These are phyloP conservation scores for Laspeyria flexula DNA, from an alignment of 2,888 invertebrate species.

Conservation along the genomic window DNA sequence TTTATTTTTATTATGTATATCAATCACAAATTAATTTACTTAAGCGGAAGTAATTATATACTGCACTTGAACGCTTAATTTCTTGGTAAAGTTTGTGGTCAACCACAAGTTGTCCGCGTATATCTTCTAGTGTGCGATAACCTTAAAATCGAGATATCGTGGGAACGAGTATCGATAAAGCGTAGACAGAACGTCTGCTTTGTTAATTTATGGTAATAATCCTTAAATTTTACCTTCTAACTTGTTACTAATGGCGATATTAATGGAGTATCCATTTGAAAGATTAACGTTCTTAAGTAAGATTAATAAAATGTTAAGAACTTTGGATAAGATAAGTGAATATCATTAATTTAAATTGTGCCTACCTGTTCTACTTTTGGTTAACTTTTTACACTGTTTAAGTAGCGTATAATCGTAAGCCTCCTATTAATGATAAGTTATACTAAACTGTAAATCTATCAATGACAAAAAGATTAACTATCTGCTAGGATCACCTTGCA, in stretches of 20 bases:
- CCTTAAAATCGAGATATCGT: slow-evolving; percentile 24
- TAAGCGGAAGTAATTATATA: slow-evolving; percentile 32
- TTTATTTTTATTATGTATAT: slow-evolving; percentile 5
- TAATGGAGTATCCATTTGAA: slow-evolving; percentile 12
- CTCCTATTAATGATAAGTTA: no score
- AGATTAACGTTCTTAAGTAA: slow-evolving; percentile 11
- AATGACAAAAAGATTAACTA: no score
- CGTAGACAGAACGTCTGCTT: slow-evolving; percentile 8
- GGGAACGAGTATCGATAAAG: slow-evolving; percentile 25
- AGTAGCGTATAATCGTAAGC: no score
- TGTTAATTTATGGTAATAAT: slow-evolving; percentile 19
- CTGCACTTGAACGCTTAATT: slow-evolving; percentile 24
- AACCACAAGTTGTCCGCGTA: slow-evolving; percentile 38
- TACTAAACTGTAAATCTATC: no score
- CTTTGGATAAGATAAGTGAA: not conserved
- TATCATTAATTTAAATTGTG: slow-evolving; percentile 1
- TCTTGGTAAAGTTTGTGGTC: slow-evolving; percentile 39
- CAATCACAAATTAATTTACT: slow-evolving; percentile 15
- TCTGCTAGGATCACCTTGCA: no score
- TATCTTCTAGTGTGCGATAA: slow-evolving; percentile 21
- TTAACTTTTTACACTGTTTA: no score
- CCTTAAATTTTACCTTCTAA: slow-evolving; percentile 5
- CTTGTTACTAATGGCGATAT: slow-evolving; percentile 7
- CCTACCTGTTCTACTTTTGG: not conserved
- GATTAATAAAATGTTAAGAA: slow-evolving; percentile 8